Conservation (phyloP, 2,797 vertebrate species). For the Siniperca scherzeri region DNA sequence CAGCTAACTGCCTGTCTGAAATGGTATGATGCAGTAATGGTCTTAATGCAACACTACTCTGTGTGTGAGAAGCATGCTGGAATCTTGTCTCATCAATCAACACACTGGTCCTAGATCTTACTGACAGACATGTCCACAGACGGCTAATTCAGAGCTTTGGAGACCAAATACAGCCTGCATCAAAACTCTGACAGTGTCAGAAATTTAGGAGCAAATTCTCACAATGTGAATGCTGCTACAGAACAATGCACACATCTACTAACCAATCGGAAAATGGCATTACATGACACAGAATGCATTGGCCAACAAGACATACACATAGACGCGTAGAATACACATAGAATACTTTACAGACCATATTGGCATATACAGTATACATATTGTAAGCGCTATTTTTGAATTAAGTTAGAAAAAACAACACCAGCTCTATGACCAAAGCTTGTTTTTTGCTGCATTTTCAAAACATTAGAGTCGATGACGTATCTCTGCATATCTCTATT, state of each 20-base stretch:
- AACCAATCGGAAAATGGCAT: background rate
- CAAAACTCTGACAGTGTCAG: conserved; percentile 2
- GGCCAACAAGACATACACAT: background rate
- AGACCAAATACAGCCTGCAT: background rate
- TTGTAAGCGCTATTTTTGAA: too few species aligned
- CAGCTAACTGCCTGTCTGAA: background rate
- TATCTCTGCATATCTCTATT: too few species aligned
- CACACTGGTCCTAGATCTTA: background rate
- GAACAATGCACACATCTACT: background rate
- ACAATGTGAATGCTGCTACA: background rate
- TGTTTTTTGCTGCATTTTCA: too few species aligned
- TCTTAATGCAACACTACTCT: background rate
- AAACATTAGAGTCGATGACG: too few species aligned
- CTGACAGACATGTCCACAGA: background rate
- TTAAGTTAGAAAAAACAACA: too few species aligned
- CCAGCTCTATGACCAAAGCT: too few species aligned
- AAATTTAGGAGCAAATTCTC: background rate
- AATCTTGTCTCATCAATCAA: background rate
- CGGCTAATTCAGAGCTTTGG: background rate
- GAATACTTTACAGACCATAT: background rate
- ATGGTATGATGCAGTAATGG: background rate
- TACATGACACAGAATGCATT: background rate
- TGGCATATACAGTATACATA: background rate
- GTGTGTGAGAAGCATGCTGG: background rate
- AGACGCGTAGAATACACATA: too few species aligned